Evolutionary conservation across 2,113 vertebrate genomes (phyloP).

Genomic region (Archocentrus centrarchus): DNA sequence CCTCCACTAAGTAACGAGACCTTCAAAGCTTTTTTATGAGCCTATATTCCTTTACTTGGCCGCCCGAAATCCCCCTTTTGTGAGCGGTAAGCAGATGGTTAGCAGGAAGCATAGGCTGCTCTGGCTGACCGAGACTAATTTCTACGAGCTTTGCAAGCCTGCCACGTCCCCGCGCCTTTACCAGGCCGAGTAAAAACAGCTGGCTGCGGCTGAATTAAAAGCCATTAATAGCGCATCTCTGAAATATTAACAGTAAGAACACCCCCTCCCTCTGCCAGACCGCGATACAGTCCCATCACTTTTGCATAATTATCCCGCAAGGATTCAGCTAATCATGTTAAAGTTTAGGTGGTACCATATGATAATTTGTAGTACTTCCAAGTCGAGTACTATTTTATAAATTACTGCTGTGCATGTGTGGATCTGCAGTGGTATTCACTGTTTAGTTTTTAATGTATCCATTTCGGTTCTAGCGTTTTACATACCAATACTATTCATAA

Average conservation of each 20-base stretch:
- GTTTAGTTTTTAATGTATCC: neutral
- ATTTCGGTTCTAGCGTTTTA: neutral
- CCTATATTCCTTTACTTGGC: conserved; percentile 77
- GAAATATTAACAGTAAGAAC: conserved; percentile 88
- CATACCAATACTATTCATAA: conserved; percentile 17
- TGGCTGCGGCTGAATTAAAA: conserved; percentile 92
- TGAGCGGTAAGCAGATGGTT: conserved; percentile 98
- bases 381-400: neutral
- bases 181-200: conserved; percentile 92
- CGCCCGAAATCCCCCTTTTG: conserved; percentile 94
- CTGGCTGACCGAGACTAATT: conserved; percentile 98
- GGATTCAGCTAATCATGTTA: neutral
- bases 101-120: conserved; percentile 96
- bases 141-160: conserved; percentile 97
- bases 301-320: neutral
- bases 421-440: neutral
- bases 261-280: neutral
- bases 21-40: conserved; percentile 82
- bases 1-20: conserved; percentile 83
- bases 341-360: conserved; percentile 2
- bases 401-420: neutral
- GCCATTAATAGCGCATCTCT: conserved; percentile 97
- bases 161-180: conserved; percentile 90
- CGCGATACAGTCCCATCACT: conserved; percentile 4
- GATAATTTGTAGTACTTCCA: neutral